These are phyloP conservation scores for Sternotherus odoratus DNA, from an alignment of 2,797 vertebrate genomes.

Conservation along the genomic window DNA sequence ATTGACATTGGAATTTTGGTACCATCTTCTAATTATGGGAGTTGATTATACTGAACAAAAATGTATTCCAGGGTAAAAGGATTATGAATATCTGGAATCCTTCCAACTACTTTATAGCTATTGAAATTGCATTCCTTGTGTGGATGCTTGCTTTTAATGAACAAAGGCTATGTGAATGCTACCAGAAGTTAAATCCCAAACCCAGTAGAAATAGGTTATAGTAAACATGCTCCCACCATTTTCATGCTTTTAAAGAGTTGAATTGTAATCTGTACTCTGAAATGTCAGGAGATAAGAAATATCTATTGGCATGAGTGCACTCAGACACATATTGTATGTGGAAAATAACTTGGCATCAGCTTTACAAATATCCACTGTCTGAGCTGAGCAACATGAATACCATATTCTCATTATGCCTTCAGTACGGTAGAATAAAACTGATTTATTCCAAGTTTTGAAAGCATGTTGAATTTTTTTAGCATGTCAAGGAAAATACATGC, in stretches of 20 bases:
- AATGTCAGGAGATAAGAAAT: constrained; percentile 44
- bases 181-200: background rate
- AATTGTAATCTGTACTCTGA: background rate
- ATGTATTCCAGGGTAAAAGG: background rate
- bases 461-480: background rate
- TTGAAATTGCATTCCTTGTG: background rate
- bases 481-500: background rate
- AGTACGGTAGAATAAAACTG: constrained; percentile 8
- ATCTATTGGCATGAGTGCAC: constrained; percentile 11
- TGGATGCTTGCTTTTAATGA: background rate
- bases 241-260: constrained; percentile 37
- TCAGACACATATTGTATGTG: background rate
- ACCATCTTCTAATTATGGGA: background rate
- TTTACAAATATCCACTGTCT: background rate
- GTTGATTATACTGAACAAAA: background rate
- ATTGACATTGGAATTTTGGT: background rate
- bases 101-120: constrained; percentile 11
- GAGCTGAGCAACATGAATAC: background rate
- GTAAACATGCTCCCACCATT: background rate
- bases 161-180: background rate
- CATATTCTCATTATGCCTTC: constrained; percentile 7
- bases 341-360: constrained; percentile 37
- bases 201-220: background rate
- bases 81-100: background rate
- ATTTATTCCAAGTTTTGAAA: background rate